Base-by-base conservation (phyloP, 2,113 vertebrate species). In the Melanerpes aurifrons region DNA sequence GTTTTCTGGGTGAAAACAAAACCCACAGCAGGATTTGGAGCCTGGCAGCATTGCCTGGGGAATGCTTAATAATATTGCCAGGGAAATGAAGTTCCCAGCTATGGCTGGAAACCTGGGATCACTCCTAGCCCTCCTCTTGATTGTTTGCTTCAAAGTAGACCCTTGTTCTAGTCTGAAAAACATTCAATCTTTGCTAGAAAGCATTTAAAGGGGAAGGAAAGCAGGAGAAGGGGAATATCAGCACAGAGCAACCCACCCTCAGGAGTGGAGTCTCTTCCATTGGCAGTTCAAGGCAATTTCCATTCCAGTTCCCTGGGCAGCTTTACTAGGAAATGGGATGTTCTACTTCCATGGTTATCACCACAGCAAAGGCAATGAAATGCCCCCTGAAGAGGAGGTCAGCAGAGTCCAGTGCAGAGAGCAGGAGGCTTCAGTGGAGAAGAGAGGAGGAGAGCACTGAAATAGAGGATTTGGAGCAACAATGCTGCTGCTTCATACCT, bases 291-390 rank as follows among this genome's bases (percentile, higher is more conserved):
- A 90, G 58, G 92, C 70, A 93, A 94, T 95, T 92, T 92, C 80
- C 76, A 93, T 90, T 92, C 82, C 66, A 81, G 90, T 83, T 96
- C 93, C 94, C 94, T 72, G 70, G 85, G 63, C 69, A 78, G 94
- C 89, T 94, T 94, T 95, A 94, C 72, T 79, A 29, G 79, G 37
- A 92, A 92, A 94, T 96, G 82, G 90, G 67, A 92, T 96, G 93
- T 96, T 96, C 92, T 95, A 94, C 86, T 95, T 94, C 93, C 87
- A 43, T 84, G 92, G 92, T 86, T 95, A 90, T 90, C 90, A 73
- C 15, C 4, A 3, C 58, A 72, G 54, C 58, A 92, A 94, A 86
- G 82, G 73, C 90, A 82, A 47, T 86, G 73, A 95, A 95, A 92
- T 71, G 89, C 4, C 90, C 89, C 82, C 94, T 94, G 75, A 93